phyloP scores from a whole-genome alignment of 2,113 vertebrate genomes.

The Cochlearius cochlearius region DNA sequence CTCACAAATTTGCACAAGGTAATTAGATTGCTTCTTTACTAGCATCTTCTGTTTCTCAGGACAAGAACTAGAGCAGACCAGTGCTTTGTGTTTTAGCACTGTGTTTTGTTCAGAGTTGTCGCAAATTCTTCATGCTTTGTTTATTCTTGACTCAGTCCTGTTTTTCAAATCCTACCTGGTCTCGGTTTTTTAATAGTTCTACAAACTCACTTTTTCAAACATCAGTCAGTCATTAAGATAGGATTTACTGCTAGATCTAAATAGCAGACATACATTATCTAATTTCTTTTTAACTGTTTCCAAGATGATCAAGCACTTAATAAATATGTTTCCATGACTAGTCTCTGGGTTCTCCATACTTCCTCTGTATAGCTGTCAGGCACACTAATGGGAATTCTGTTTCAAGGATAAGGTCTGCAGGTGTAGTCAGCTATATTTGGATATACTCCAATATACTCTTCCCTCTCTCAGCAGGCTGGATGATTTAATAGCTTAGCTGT shows the following conservation, averaged over 20 bases:
- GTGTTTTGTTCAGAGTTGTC: not conserved
- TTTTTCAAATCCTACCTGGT: not conserved
- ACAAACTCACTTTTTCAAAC: not conserved
- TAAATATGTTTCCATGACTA: not conserved
- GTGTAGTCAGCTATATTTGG: not conserved
- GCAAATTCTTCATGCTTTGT: not conserved
- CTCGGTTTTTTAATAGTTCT: not conserved
- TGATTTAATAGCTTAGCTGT: not conserved
- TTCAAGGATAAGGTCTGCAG: not conserved
- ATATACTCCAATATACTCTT: not conserved
- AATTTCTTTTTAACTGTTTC: not conserved
- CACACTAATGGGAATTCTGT: not conserved
- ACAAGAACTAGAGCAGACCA: not conserved
- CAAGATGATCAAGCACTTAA: not conserved
- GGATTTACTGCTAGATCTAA: not conserved
- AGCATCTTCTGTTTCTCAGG: not conserved
- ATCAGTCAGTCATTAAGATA: not conserved
- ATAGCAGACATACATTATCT: not conserved
- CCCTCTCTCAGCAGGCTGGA: not conserved
- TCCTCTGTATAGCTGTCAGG: not conserved
- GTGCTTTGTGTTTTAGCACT: not conserved
- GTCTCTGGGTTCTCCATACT: not conserved
- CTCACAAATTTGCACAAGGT: constrained; percentile 77
- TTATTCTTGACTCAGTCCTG: not conserved
- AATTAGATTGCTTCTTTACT: constrained; percentile 32